phyloP scores from a whole-genome alignment of 2,113 vertebrate species.

The pig (Sus scrofa) region DNA sequence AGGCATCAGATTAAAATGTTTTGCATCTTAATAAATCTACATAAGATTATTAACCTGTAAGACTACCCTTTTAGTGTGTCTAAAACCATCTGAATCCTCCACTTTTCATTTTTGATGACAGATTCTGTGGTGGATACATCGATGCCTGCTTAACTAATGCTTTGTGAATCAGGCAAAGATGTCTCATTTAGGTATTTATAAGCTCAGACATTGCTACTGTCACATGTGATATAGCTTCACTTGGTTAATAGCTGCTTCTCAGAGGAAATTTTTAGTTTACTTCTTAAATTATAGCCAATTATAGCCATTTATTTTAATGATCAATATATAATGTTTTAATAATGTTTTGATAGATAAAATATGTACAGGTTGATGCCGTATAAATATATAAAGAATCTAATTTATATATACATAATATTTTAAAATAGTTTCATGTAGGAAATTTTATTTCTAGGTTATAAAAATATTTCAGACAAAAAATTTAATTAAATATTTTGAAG shows the following conservation, averaged over 20 bases:
- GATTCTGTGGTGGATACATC: background rate
- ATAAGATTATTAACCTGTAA: background rate
- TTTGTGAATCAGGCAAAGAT: background rate
- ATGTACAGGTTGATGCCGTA: background rate
- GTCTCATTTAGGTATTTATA: background rate
- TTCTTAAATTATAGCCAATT: background rate
- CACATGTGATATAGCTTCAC: background rate
- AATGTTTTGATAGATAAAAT: background rate
- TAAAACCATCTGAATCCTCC: background rate
- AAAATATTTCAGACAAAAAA: background rate
- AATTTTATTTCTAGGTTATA: background rate
- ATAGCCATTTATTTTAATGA: too few species aligned
- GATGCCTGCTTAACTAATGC: background rate
- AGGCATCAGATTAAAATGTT: background rate
- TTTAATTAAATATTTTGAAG: background rate
- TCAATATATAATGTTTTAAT: background rate
- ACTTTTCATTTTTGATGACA: conserved; percentile 39
- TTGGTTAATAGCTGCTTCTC: background rate
- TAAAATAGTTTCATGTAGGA: background rate
- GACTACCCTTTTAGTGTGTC: background rate
- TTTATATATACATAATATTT: background rate
- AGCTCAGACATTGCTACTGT: background rate
- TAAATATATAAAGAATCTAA: background rate
- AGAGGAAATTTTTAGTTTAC: background rate
- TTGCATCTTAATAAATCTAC: background rate